A percentile compares a stretch with the other conserved stretches of the same genome.
Evolutionary conservation across 2,113 vertebrate species (phyloP).

Genomic region (Ahaetulla prasina): DNA sequence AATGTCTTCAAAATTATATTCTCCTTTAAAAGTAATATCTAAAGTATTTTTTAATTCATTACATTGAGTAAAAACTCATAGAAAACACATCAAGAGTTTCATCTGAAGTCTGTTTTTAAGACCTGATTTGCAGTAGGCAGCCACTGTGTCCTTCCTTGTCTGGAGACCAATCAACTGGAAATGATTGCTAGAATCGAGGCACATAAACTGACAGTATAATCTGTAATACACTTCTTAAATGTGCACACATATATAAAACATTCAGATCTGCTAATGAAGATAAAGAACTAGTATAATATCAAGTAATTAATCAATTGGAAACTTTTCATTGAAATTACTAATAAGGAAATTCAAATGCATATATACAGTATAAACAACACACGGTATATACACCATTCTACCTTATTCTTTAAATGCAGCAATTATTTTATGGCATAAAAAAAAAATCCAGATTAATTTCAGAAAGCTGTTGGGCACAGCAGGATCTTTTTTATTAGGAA

Average conservation of each 20-base stretch:
- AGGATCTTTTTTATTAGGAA: conserved; percentile 5
- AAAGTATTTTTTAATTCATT: neutral
- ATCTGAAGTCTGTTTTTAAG: neutral
- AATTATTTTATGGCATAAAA: conserved; percentile 17
- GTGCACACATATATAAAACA: conserved; percentile 53
- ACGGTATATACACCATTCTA: conserved; percentile 36
- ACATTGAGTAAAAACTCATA: neutral
- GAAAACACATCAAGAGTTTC: neutral
- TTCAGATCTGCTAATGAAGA: conserved; percentile 62
- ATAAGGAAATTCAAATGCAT: conserved; percentile 55
- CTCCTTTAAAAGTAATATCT: neutral
- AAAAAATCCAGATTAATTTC: conserved; percentile 32
- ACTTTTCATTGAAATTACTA: conserved; percentile 51
- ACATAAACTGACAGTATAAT: conserved; percentile 59
- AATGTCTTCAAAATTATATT: neutral
- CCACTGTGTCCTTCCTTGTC: conserved; percentile 26
- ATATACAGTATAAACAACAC: conserved; percentile 46
- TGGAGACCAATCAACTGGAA: conserved; percentile 59
- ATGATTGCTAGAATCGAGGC: conserved; percentile 59
- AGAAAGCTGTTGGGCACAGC: conserved; percentile 23
- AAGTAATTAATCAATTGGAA: conserved; percentile 65
- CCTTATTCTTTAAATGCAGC: conserved; percentile 13
- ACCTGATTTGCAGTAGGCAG: conserved; percentile 31
- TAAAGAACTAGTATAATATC: conserved; percentile 57
- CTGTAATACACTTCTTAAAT: conserved; percentile 60